Conservation (phyloP, 2,113 vertebrate genomes). For the Ornithorhynchus anatinus region DNA sequence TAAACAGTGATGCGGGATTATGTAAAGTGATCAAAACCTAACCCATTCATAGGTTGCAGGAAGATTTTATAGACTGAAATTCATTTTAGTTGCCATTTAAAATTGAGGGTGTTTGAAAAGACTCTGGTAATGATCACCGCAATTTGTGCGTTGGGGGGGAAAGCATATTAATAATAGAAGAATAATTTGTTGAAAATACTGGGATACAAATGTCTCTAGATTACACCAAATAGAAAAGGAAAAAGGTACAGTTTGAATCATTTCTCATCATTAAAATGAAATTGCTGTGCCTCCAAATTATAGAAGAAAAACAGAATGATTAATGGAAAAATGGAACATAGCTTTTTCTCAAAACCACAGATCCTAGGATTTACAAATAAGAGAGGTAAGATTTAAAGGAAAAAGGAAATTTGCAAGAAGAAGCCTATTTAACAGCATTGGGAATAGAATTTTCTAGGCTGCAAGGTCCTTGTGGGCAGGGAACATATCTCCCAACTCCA, state of each 20-base stretch:
- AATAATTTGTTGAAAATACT: not conserved
- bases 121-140: no score
- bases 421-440: no score
- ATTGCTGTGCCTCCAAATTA: not conserved
- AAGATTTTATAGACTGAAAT: not conserved
- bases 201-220: not conserved
- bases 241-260: not conserved
- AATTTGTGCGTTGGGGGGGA: no score
- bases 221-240: not conserved
- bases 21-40: not conserved
- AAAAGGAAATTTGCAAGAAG: no score
- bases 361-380: no score
- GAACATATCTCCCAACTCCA: no score
- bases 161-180: not conserved
- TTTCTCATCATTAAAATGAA: not conserved
- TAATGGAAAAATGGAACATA: not conserved
- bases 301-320: constrained; percentile 1
- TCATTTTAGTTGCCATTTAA: no score
- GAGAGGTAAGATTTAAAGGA: no score
- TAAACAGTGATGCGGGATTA: not conserved
- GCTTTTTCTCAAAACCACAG: not conserved
- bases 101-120: no score
- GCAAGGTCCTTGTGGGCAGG: no score
- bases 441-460: no score
- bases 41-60: not conserved